phyloP scores from a whole-genome alignment of 2,888 invertebrate genomes.

The Augochlorella aurata region DNA sequence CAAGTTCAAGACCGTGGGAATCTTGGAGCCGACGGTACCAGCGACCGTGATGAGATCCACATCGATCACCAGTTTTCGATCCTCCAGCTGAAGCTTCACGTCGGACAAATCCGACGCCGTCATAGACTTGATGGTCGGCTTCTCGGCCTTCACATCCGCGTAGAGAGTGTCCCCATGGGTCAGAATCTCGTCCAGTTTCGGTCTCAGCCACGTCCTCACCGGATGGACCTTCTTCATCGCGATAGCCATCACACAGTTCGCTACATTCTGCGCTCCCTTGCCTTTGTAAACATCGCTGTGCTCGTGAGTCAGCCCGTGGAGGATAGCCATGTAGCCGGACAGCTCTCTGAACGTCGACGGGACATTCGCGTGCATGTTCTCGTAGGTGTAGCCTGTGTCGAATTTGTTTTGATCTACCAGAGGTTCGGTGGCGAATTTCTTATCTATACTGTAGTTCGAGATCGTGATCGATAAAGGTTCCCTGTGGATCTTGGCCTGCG shows the following conservation, averaged over 20 bases:
- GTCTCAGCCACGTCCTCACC: conserved; percentile 74
- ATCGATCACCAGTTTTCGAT: conserved; percentile 67
- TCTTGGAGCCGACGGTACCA: conserved; percentile 75
- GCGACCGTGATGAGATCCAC: conserved; percentile 74
- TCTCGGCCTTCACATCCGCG: conserved; percentile 64
- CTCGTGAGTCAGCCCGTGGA: conserved; percentile 77
- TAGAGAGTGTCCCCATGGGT: conserved; percentile 70
- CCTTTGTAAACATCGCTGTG: conserved; percentile 72
- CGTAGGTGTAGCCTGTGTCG: conserved; percentile 74
- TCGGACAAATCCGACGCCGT: conserved; percentile 74
- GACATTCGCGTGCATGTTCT: conserved; percentile 73
- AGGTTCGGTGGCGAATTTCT: conserved; percentile 69
- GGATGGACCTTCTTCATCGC: conserved; percentile 73
- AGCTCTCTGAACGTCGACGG: conserved; percentile 74
- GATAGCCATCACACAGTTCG: conserved; percentile 74
- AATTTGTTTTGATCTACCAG: conserved; percentile 67
- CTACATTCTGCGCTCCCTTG: conserved; percentile 74
- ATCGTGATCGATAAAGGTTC: conserved; percentile 72
- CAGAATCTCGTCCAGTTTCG: conserved; percentile 75
- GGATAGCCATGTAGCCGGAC: conserved; percentile 63
- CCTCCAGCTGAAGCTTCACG: conserved; percentile 65
- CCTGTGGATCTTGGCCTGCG: conserved; percentile 53
- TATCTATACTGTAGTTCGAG: conserved; percentile 74
- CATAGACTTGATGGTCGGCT: conserved; percentile 69
- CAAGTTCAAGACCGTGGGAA: conserved; percentile 69